Base-by-base conservation (phyloP, 2,888 invertebrate genomes). In the Junonia oenone region DNA sequence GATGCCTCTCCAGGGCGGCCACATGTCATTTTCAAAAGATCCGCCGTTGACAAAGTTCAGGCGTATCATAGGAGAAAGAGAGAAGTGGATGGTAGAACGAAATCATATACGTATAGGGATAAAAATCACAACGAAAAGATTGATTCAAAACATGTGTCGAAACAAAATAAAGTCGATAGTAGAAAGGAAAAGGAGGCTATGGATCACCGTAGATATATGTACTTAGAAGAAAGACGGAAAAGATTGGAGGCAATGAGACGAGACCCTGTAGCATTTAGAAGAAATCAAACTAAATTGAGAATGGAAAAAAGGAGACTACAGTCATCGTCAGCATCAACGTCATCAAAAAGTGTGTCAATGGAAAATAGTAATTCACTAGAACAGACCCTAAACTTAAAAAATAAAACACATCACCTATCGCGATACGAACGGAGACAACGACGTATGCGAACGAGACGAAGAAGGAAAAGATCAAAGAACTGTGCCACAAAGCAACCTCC, bases 11-110 rank as follows among this genome's bases (percentile, higher is more conserved):
- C 76, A 61, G 79, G 78, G 51, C 93, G 94, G 76, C 92, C 93
- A 55, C 94, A 95, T 73, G 90, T 94, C 45, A 90, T 95, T 56
- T 95, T 92, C 69, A 93, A 92, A 76, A 88, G 94, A 73, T 93
- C 94, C 43, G 93, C 93, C 11, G 91, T 93, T n/a, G 82, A 86
- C 61, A 86, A 88, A 75, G 74, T 83, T 35, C 68, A 79, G 64
- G 83, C 87, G 38, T 79, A 76, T 67, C 79, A 86, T 62, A 81
- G 86, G 76, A 67, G 68, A 46, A 85, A 87, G 58, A 76, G 87
- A 72, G 76, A 75, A 63, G 66, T 76, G 48, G 67, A 76, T 48
- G 69, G 63, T 48, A 74, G 67, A 63, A 63, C 55, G 56, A 71
- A 72, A 60, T 63, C 63, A 51, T 72, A 72, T 61, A 63, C 61